A percentile compares a stretch with the other conserved stretches of the same genome.
phyloP scores from a whole-genome alignment of 2,888 invertebrate genomes.

The Trileptium ribeirensis region DNA sequence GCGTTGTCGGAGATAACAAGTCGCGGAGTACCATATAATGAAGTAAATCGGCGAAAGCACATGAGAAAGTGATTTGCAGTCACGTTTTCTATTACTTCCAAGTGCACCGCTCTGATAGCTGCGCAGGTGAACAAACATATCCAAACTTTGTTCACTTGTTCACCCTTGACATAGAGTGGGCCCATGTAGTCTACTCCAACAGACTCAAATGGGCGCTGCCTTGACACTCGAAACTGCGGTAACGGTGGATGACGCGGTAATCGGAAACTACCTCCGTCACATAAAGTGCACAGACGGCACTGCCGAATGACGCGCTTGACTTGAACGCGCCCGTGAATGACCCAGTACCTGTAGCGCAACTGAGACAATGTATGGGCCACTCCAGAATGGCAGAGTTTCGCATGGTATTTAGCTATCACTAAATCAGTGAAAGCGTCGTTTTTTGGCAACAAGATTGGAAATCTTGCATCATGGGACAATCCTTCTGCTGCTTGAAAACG shows the following conservation, averaged over 20 bases:
- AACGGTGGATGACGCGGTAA: too few relatives aligned
- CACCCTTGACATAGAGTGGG: too few relatives aligned
- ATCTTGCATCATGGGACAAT: not conserved
- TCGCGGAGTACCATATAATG: not conserved
- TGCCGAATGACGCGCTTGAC: too few relatives aligned
- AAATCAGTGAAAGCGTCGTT: not conserved
- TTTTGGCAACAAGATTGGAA: not conserved
- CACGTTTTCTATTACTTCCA: not conserved
- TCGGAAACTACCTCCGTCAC: too few relatives aligned
- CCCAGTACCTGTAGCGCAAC: not conserved
- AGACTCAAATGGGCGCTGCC: too few relatives aligned
- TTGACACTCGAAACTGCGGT: too few relatives aligned
- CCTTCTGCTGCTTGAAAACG: not conserved
- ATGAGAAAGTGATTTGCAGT: not conserved
- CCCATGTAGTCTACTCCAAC: too few relatives aligned
- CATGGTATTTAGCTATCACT: not conserved
- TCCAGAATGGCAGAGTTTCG: too few relatives aligned
- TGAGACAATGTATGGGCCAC: too few relatives aligned
- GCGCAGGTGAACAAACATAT: not conserved
- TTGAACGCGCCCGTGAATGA: not conserved
- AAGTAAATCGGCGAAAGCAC: not conserved
- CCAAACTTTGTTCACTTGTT: not conserved
- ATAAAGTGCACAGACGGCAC: too few relatives aligned
- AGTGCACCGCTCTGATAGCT: not conserved
- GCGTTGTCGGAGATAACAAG: not conserved